Evolutionary conservation across 2,888 invertebrate genomes (phyloP).

Genomic region (Stenotaenia linearis): DNA sequence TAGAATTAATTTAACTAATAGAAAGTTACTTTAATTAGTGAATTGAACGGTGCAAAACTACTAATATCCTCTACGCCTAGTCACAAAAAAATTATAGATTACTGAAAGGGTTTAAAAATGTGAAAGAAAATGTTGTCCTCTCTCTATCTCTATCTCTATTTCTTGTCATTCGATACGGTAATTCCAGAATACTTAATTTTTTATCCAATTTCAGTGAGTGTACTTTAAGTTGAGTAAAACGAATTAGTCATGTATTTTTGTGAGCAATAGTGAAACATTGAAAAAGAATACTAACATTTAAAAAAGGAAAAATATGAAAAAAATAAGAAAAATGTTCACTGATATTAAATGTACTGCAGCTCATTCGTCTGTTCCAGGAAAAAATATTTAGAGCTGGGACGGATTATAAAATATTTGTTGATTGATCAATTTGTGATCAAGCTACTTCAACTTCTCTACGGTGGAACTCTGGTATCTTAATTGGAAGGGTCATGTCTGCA

Average conservation of each 20-base stretch:
- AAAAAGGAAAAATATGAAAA: not conserved
- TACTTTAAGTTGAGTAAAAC: constrained; percentile 23
- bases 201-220: constrained; percentile 21
- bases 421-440: not conserved
- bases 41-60: not conserved
- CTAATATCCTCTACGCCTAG: constrained; percentile 1
- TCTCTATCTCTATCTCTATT: not conserved
- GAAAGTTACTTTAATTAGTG: constrained; percentile 17
- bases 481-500: not conserved
- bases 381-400: constrained; percentile 3
- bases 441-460: not conserved
- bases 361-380: not conserved
- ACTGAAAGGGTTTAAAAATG: not conserved
- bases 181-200: constrained; percentile 20
- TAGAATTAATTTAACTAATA: constrained; percentile 8
- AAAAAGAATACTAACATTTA: not conserved
- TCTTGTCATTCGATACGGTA: constrained; percentile 24
- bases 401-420: not conserved
- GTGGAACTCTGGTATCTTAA: not conserved
- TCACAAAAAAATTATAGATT: not conserved
- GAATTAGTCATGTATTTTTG: constrained; percentile 24
- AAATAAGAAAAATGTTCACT: not conserved
- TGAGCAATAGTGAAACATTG: constrained; percentile 19
- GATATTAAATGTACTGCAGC: constrained; percentile 8
- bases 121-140: constrained; percentile 16